Percentiles rank a stretch among this genome's conserved stretches.
phyloP scores from a whole-genome alignment of 2,113 vertebrate genomes.

The Zapornia atra region DNA sequence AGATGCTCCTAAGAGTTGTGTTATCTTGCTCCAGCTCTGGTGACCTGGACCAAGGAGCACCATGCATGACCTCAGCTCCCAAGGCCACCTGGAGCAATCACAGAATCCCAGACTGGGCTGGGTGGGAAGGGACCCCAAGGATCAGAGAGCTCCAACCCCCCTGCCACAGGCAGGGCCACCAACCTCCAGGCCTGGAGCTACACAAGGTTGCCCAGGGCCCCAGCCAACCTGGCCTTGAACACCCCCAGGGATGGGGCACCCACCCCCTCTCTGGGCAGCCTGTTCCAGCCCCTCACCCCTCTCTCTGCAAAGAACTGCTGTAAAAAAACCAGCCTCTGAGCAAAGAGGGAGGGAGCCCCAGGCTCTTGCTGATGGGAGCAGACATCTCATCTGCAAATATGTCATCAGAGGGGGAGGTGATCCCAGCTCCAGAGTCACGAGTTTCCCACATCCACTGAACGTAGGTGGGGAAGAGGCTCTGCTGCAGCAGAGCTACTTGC shows the following conservation, averaged over 20 bases:
- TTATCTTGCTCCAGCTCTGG: background rate
- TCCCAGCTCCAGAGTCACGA: background rate
- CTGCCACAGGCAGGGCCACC: too few species aligned
- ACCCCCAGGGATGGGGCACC: too few species aligned
- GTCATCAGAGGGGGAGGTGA: background rate
- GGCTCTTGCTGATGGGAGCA: background rate
- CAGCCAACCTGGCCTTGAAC: too few species aligned
- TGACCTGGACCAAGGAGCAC: background rate
- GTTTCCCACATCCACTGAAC: background rate
- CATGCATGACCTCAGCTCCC: background rate
- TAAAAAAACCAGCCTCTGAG: background rate
- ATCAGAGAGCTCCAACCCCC: background rate
- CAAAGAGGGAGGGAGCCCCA: background rate
- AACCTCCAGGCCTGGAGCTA: too few species aligned
- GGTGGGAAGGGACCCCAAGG: too few species aligned
- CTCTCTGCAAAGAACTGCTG: too few species aligned
- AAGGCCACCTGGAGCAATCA: background rate
- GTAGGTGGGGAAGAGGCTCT: conserved; percentile 12
- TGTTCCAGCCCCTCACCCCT: too few species aligned
- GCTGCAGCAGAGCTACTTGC: background rate
- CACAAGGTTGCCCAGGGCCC: too few species aligned
- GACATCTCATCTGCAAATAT: background rate
- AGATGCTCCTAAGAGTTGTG: background rate
- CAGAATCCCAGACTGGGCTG: too few species aligned
- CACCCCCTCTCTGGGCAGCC: too few species aligned